Evolutionary conservation across 2,797 vertebrate genomes (phyloP), one percentile per base, ranked within the genome.

Genomic region (Limnodromus scolopaceus): DNA sequence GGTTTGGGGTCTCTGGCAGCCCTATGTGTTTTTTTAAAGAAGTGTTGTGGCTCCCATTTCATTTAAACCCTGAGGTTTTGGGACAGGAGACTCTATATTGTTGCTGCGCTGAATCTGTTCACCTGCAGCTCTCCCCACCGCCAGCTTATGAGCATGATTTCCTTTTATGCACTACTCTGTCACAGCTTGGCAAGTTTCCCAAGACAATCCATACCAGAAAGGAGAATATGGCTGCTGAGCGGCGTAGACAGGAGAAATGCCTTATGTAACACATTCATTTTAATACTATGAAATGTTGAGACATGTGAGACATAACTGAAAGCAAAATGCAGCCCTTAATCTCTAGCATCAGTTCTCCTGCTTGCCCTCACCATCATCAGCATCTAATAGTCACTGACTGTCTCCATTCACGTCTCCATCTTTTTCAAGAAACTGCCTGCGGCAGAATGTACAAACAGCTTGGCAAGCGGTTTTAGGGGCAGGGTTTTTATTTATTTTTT

Each of bases 151-250:
- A 95, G 81, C 90, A 27, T 77, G 83, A 92, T 95, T 95, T 95
- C 85, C 93, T 95, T 96, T 93, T 86, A 96, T 95, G 93, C 89
- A 45, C 51, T 92, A 84, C 86, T 93, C 85, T 96, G 94, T 95
- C 93, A 97, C 95, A 95, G 88, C 90, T 95, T 96, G 94, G 96
- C 94, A 96, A 92, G 63, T 19, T 97, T 97, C 96, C 94, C 93
- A 92, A 94, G 95, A 92, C 88, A 65, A 39, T 95, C 95, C 94
- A 87, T 92, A 95, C 74, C 77, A 94, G 94, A 80, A 79, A 91
- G 86, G 74, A 93, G 90, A 96, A 92, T 66, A 94, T 96, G 96
- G 92, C 94, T 91, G 93, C 92, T 82, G 74, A 94, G 86, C 36
- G 0, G 51, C 4, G 0, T 13, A 94, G 89, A 66, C 65, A 41